Base-by-base conservation (phyloP, 64 coral and sea anemone genomes). In the Pachyseris speciosa region DNA sequence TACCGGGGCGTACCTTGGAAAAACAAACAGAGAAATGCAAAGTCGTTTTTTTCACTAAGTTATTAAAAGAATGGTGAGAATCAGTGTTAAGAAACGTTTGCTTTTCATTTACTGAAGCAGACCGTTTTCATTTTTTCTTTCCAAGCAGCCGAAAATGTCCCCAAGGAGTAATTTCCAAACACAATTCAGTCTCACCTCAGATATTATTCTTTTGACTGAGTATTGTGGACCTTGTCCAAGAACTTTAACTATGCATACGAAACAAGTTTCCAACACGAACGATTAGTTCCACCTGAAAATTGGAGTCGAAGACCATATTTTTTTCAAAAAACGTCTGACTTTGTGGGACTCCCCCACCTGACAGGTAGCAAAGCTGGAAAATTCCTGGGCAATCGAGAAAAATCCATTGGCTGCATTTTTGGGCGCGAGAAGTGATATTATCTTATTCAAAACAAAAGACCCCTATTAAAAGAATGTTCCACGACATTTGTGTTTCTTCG, bases 131-230 rank as follows among this genome's bases (percentile, higher is more conserved):
- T 24, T 29, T 13, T 12, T 48, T 19, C 8, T 81, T 26, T 60
- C 0, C 53, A 12, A 20, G 22, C 51, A 26, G 19, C 77, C 31
- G 20, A 81, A 81, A 61, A 10, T 60, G 77, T 81, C 77, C 77
- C 77, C 33, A 63, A 81, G 77, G 77, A 81, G 63, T 81, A 81
- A 61, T 81, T 81, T 81, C 53, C 53, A 12, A 38, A 22, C 31
- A 60, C 20, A 32, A 39, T 61, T 40, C 30, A 81, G 77, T 61
- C 20, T 28, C 51, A 40, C 20, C 33, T 25, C 34, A 37, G 4
- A 39, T 1, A 13, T 81, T 60, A 81, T 61, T 63, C 77, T 34
- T 81, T 81, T 81, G 52, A 81, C n/a, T n/a, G n/a, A 78, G 52
- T 24, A 81, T 81, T 81, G 73, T 76, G 43, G 45, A 76, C 9